Evolutionary conservation across 2,113 vertebrate species (phyloP), one percentile per base, ranked within the genome.

Genomic region (Pelobates fuscus): DNA sequence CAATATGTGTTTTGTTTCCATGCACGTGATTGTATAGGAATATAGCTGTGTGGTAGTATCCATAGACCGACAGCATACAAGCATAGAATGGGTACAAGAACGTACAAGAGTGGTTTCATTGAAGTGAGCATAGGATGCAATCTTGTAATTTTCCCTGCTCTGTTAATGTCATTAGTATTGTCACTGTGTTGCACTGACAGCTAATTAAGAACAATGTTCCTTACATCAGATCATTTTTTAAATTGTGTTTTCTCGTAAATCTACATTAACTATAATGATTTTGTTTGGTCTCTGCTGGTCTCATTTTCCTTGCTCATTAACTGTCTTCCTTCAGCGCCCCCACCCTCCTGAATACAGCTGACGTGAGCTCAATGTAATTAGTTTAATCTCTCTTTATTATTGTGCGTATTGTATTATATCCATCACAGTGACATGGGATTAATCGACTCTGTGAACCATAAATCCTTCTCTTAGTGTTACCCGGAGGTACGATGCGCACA

Each of bases 131-230:
- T 37, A 37, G 32, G 5, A 37, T 10, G 10, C 32, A 37, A 37
- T 49, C 5, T 18, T 49, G 44, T 18, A 49, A 49, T 4, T 65
- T 49, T 15, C 43, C 46, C 11, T 60, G 55, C 68, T 27, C 18
- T 41, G 55, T 44, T 68, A 58, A 65, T 68, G 68, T 77, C 64
- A 77, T 77, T 77, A 77, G 73, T 77, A 68, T 60, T 77, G 64
- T 77, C 57, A 64, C 73, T 61, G 62, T 68, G 64, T 77, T 68
- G 57, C 73, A 25, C 73, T 77, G 65, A 67, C 26, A 25, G 62
- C 55, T 77, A 77, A 77, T 77, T 77, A 77, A 77, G 73, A 77
- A 77, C 73, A 77, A 77, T 77, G 73, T 77, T 67, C 65, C 37
- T 55, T 61, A 61, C 64, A 68, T 61, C 65, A 57, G 37, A 77